phyloP scores from a whole-genome alignment of 1,140 invertebrate species.

The Arctopsyche grandis region DNA sequence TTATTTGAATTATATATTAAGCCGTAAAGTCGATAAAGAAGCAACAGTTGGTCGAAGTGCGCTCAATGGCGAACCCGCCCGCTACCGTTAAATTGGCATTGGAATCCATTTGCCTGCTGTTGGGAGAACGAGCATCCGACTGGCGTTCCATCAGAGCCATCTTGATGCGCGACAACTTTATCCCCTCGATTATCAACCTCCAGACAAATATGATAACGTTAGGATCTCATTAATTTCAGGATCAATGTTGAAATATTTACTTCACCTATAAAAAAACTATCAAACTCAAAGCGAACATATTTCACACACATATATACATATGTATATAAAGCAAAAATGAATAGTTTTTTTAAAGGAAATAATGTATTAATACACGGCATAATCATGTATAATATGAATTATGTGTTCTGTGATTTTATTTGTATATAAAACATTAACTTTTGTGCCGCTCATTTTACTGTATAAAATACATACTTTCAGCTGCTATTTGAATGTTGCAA shows the following conservation, averaged over 20 bases:
- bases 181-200: slow-evolving; percentile 98
- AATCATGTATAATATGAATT: neutral
- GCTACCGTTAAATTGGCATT: slow-evolving; percentile 92
- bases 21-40: slow-evolving; percentile 97
- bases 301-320: neutral
- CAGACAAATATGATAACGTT: slow-evolving; percentile 94
- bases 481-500: slow-evolving; percentile 36
- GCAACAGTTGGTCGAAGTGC: slow-evolving; percentile 93
- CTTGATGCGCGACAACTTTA: slow-evolving; percentile 98
- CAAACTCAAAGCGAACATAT: neutral
- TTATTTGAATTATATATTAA: slow-evolving; percentile 59
- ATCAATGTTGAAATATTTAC: slow-evolving; percentile 17
- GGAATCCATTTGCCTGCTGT: slow-evolving; percentile 94
- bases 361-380: slow-evolving; percentile 12
- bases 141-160: slow-evolving; percentile 95
- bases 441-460: slow-evolving; percentile 1
- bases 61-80: slow-evolving; percentile 95
- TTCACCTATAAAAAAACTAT: neutral
- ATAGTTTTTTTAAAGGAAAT: neutral
- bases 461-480: slow-evolving; percentile 1
- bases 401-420: neutral
- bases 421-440: slow-evolving; percentile 28
- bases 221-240: slow-evolving; percentile 54
- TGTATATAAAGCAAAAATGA: neutral
- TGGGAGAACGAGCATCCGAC: slow-evolving; percentile 89